Base-by-base conservation (phyloP, 2,797 vertebrate species). In the Microctenopoma stevenorrisi region DNA sequence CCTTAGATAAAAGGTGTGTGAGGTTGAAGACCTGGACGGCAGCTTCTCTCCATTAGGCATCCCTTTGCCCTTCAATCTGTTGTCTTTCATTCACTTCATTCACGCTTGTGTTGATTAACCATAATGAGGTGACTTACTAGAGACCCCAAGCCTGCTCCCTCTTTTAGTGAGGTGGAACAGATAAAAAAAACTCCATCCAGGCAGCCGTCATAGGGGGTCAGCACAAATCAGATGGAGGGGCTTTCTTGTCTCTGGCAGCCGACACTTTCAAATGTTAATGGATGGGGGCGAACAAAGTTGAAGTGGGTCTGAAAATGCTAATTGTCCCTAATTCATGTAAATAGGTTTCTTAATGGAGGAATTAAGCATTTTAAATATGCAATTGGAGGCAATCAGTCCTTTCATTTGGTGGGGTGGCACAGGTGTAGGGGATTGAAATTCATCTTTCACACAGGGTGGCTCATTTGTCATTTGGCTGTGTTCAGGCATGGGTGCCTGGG, bases 241-340 rank as follows among this genome's bases (percentile, higher is more conserved):
- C 88, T 92, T 95, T 94, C 94, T 95, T 93, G 89, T 89, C 90
- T 94, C 95, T 95, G 94, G 92, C 94, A 95, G 94, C 92, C 94
- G 92, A 95, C 94, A 96, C 94, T 96, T 96, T 95, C 92, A 95
- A 96, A 95, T 93, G 94, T 94, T 95, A 97, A 96, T 96, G 94
- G 94, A 91, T 88, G 84, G 85, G 92, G 91, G 89, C 89, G 94
- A 94, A 93, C 94, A 95, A 95, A 95, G 92, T 92, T 90, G 93
- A 94, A 94, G 92, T 94, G 91, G 92, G 90, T 91, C 91, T 94
- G 91, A 94, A 95, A 94, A 94, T 94, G 93, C 91, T 94, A 94
- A 95, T 95, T 95, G 92, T 94, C 91, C 86, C 90, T 94, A 94
- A 94, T 94, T 94, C 92, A 94, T 94, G 93, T 94, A 94, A 95